These are phyloP conservation scores for Harpalus rubripes DNA, from an alignment of 2,888 invertebrate genomes.

Conservation along the genomic window DNA sequence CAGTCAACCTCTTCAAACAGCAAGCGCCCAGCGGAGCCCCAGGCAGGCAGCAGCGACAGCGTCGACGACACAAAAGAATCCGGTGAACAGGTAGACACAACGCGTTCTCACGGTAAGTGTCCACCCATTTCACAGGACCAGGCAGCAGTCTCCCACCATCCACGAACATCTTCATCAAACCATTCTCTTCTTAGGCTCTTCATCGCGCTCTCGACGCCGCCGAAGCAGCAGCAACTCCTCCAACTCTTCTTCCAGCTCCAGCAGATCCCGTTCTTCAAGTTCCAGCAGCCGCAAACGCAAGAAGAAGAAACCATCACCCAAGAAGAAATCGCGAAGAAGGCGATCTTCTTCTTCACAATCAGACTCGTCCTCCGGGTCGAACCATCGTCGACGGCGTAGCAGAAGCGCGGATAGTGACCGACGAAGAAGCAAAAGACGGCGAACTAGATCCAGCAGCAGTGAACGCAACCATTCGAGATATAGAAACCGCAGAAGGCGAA, in stretches of 20 bases:
- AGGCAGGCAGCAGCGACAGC: conserved; percentile 71
- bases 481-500: conserved; percentile 67
- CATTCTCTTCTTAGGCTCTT: conserved; percentile 42
- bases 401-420: conserved; percentile 62
- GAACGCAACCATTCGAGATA: conserved; percentile 47
- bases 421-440: conserved; percentile 63
- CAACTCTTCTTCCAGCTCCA: conserved; percentile 59
- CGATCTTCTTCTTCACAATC: conserved; percentile 63
- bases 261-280: conserved; percentile 10
- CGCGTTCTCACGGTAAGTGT: conserved; percentile 75
- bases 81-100: conserved; percentile 76
- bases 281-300: conserved; percentile 37
- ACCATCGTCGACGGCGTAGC: conserved; percentile 33
- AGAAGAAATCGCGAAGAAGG: conserved; percentile 62
- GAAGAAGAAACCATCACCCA: conserved; percentile 62
- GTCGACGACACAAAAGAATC: conserved; percentile 77
- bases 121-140: neutral
- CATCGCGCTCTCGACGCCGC: conserved; percentile 43
- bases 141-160: neutral
- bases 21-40: conserved; percentile 22
- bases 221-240: conserved; percentile 60
- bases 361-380: conserved; percentile 58
- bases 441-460: conserved; percentile 69
- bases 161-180: neutral
- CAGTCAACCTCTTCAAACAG: conserved; percentile 24